Conservation (phyloP, 2,888 invertebrate genomes). For the Lucinisca nassula region DNA sequence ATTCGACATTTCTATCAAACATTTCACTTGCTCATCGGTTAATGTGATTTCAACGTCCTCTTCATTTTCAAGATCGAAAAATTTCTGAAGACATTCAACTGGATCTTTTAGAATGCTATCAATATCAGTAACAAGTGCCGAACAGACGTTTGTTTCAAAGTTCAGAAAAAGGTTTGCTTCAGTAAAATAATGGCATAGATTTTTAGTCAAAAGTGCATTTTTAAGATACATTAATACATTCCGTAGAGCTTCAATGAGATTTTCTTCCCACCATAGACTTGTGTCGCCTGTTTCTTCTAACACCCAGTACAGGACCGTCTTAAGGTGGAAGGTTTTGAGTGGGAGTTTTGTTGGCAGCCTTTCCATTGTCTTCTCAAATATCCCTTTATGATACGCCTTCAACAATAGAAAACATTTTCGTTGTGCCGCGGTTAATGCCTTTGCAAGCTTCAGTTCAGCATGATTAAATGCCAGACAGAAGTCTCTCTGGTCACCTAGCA, state of each 20-base stretch:
- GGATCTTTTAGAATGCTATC: conserved; percentile 18
- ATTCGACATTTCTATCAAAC: conserved; percentile 24
- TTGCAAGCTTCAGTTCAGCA: conserved; percentile 54
- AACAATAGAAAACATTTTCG: conserved; percentile 49
- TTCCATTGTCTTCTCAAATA: conserved; percentile 16
- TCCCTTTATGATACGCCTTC: conserved; percentile 57
- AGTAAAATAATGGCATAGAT: conserved; percentile 51
- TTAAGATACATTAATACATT: conserved; percentile 20
- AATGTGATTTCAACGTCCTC: conserved; percentile 21
- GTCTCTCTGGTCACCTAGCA: conserved; percentile 35
- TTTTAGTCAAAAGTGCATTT: not conserved
- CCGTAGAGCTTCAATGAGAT: conserved; percentile 9
- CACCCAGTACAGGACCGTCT: conserved; percentile 65
- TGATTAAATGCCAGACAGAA: conserved; percentile 66
- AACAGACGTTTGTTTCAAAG: conserved; percentile 12
- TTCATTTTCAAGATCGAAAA: conserved; percentile 30
- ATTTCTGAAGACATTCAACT: conserved; percentile 28
- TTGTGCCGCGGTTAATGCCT: conserved; percentile 28
- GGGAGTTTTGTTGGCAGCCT: not conserved
- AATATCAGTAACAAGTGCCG: conserved; percentile 23
- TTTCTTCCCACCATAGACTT: conserved; percentile 10
- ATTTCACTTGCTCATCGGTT: conserved; percentile 20
- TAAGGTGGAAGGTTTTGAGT: conserved; percentile 68
- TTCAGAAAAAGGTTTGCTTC: conserved; percentile 41
- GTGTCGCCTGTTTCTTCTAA: conserved; percentile 39